A percentile compares a stretch with the other conserved stretches of the same genome.
phyloP scores from a whole-genome alignment of 2,888 invertebrate genomes.

The Sminthurinus aureus region DNA sequence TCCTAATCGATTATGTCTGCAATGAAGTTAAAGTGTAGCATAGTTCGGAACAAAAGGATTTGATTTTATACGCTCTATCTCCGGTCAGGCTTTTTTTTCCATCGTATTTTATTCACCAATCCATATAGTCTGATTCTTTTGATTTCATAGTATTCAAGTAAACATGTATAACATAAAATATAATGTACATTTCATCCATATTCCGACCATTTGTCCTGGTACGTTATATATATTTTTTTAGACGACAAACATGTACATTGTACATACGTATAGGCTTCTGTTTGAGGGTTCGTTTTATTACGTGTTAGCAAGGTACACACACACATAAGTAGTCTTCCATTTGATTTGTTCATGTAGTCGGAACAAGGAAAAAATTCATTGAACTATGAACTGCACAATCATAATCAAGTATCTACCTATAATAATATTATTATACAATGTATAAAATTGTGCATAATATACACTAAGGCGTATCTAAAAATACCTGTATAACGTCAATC shows the following conservation, averaged over 20 bases:
- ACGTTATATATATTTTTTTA: not conserved
- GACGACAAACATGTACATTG: not conserved
- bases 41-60: conserved; percentile 40
- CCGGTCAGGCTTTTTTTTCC: conserved; percentile 37
- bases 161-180: too few species aligned
- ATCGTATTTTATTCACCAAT: conserved; percentile 15
- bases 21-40: conserved; percentile 42
- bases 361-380: not conserved
- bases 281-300: not conserved
- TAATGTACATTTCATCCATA: not conserved
- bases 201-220: not conserved
- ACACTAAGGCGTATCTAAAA: too few species aligned
- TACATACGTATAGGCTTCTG: not conserved
- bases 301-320: not conserved
- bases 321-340: not conserved
- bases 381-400: not conserved
- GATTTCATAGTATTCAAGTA: too few species aligned
- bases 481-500: too few species aligned
- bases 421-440: too few species aligned
- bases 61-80: conserved; percentile 43
- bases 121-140: not conserved
- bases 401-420: too few species aligned
- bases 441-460: too few species aligned
- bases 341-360: not conserved
- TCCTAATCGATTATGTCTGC: conserved; percentile 57